Percentiles rank a stretch among this genome's conserved stretches.
phyloP scores from a whole-genome alignment of 2,113 vertebrate species.

The Phaethon lepturus region DNA sequence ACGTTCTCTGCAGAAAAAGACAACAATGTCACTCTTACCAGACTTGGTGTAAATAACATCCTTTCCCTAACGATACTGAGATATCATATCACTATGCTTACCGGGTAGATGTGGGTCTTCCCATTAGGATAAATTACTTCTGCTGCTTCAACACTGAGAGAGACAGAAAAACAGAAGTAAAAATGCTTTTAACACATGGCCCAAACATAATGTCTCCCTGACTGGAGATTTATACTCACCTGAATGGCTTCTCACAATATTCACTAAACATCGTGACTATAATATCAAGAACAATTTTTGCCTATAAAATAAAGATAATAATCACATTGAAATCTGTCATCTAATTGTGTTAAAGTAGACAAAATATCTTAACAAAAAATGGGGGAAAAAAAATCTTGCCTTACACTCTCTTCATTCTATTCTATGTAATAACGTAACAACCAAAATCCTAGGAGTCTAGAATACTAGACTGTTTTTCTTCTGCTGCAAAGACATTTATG shows the following conservation, averaged over 20 bases:
- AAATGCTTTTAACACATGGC: neutral
- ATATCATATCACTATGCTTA: constrained; percentile 53
- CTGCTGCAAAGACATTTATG: neutral
- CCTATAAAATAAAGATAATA: constrained; percentile 77
- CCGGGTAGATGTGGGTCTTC: constrained; percentile 84
- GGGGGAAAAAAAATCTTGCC: neutral
- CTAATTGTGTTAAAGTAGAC: neutral
- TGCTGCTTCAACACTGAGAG: constrained; percentile 86
- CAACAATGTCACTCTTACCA: neutral
- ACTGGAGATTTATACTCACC: constrained; percentile 79
- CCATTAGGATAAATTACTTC: constrained; percentile 92
- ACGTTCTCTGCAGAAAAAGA: neutral
- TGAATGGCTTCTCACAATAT: constrained; percentile 93
- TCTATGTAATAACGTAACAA: neutral
- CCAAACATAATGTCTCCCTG: neutral
- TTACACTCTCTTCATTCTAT: neutral
- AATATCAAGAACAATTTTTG: constrained; percentile 93
- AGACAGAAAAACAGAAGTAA: neutral
- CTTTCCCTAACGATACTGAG: neutral
- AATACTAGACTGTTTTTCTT: neutral
- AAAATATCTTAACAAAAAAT: neutral
- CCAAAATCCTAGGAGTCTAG: neutral
- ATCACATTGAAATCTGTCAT: neutral
- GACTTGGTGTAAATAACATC: neutral
- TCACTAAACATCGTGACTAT: constrained; percentile 97